These are phyloP conservation scores for Botia almorhae DNA, from an alignment of 2,797 vertebrate species.

Conservation along the genomic window DNA sequence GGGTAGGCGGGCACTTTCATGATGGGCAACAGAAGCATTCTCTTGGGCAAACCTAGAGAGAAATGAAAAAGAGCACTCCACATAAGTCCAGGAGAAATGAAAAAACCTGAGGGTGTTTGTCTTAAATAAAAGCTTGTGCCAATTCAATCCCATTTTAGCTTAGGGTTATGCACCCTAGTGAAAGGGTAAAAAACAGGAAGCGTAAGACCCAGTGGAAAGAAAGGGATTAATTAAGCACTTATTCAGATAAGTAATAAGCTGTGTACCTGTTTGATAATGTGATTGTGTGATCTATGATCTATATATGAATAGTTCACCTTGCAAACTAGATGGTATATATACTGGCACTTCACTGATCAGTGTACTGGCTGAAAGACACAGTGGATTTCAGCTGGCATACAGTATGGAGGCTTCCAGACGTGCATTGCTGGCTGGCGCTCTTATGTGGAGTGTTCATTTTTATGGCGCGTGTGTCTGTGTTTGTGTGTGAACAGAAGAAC, in stretches of 20 bases:
- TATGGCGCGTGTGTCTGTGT: constrained; percentile 64
- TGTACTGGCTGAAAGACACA: not conserved
- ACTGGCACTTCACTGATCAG: not conserved
- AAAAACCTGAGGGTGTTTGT: constrained; percentile 61
- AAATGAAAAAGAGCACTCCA: constrained; percentile 92
- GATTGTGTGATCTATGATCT: constrained; percentile 3
- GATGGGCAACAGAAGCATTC: constrained; percentile 99
- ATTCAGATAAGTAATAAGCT: constrained; percentile 16
- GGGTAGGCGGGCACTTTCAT: constrained; percentile 99
- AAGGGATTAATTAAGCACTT: constrained; percentile 32
- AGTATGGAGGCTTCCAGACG: constrained; percentile 3
- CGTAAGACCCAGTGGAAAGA: constrained; percentile 22
- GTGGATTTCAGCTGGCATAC: not conserved
- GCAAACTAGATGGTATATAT: not conserved
- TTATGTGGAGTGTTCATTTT: constrained; percentile 47
- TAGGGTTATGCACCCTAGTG: constrained; percentile 6
- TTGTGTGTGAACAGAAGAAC: constrained; percentile 54
- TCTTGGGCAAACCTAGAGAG: constrained; percentile 99
- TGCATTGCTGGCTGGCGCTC: constrained; percentile 19
- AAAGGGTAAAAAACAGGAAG: constrained; percentile 12
- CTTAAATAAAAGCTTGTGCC: constrained; percentile 76
- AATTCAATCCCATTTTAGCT: constrained; percentile 67
- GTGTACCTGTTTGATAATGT: constrained; percentile 4
- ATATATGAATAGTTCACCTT: not conserved
- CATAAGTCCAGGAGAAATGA: constrained; percentile 84